Base-by-base conservation (phyloP, 2,113 vertebrate genomes). In the Scomber scombrus region DNA sequence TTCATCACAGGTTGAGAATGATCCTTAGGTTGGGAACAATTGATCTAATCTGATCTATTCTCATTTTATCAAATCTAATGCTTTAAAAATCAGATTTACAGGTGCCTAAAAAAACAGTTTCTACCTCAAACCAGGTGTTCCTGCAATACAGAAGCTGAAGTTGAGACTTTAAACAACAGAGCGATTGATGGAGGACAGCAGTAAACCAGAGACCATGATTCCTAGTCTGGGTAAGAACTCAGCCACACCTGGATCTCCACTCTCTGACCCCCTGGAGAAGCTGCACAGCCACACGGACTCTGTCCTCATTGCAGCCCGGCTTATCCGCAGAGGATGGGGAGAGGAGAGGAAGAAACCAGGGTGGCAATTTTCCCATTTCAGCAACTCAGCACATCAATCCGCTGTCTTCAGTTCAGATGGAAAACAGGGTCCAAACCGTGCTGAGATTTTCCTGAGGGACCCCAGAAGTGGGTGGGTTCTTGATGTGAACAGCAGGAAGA, bases 291-390 rank as follows among this genome's bases (percentile, higher is more conserved):
- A 78, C 18, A 0, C 75, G 0, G 90, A 93, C 66, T 81, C 89
- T 2, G 56, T 89, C 80, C 88, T 93, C 60, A 71, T 71, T 0
- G 92, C 92, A 1, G 92, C 90, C 3, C 79, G 92, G n/a, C 71
- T 91, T 0, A 0, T 61, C 13, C 90, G 92, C 7, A n/a, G 75
- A 69, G 86, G 88, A 61, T 85, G 77, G 77, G n/a, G 6, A 45
- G 46, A 80, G 0, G 76, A 80, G 6, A 72, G 6, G 14, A 71
- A 21, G 40, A 58, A 31, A 2, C 51, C 40, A 11, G 31, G 45
- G 8, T 12, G 58, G 14, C 66, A 58, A 1, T 0, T 4, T 23
- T 45, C 43, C 23, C 7, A 9, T 18, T 3, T 3, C 0, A 0
- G 49, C 13, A 1, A 1, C 18, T 54, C 58, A 11, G 0, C 45